Evolutionary conservation across 2,888 invertebrate genomes (phyloP), one percentile per base, ranked within the genome.

Genomic region (Eupithecia insigniata): DNA sequence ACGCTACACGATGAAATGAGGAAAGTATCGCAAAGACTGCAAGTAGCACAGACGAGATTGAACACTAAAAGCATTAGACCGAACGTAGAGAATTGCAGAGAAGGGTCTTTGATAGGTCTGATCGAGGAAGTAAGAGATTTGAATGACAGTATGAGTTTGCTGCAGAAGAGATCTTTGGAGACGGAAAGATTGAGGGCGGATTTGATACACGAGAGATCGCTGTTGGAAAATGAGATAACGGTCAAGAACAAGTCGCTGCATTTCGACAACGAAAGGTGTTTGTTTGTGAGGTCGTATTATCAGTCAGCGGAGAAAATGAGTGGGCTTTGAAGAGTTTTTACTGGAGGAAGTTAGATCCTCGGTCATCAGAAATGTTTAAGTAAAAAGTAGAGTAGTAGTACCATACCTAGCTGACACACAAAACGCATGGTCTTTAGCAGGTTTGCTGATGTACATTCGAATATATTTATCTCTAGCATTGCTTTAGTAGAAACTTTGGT

Each of bases 281-380:
- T 93, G 76, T 92, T 87, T 77, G 81, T 93, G 76, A 87, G 94
- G 58, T 92, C 93, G 8, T 89, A 92, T 84, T 94, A 85, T 74
- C 92, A 93, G 73, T 92, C 92, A 0, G 92, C 93, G 62, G 93
- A 93, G 80, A 93, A 92, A 78, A 82, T 94, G 84, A 91, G 92
- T 76, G 94, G 94, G 0, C 92, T 88, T 83, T 93, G 7, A 36
- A 46, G 1, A n/a, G 46, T 32, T 51, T 51, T 43, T 43, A n/a
- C 18, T 18, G 0, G 0, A 18, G 18, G 7, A 43, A 18, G 18
- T 18, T 39, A 18, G 18, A n/a, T 43, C n/a, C 18, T 7, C 43
- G 43, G 18, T 43, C 8, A 1, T n/a, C 5, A 43, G 7, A n/a
- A 43, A 18, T 43, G 43, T 18, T 43, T n/a, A 18, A 43, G 12